Base-by-base conservation (phyloP, 2,888 invertebrate genomes). In the Leptinotarsa tumamoca region DNA sequence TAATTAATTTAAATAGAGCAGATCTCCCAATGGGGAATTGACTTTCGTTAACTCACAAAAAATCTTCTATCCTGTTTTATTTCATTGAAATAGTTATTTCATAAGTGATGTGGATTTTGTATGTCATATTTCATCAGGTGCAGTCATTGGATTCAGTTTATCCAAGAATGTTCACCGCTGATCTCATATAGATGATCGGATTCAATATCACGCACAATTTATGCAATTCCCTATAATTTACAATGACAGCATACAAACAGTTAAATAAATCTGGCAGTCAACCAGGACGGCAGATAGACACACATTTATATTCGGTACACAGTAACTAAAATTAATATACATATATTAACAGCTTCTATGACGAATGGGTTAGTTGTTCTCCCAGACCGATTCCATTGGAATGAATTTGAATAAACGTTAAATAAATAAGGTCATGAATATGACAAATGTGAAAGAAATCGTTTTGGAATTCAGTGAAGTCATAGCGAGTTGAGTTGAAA, bases 281-380 rank as follows among this genome's bases (percentile, higher is more conserved):
- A 71, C 73, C 66, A 77, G 51, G 43, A 67, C 58, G 68, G 68
- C 72, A 74, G 74, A 71, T 74, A 74, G 27, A 74, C 74, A 61
- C 43, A 18, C 14, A 63, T 63, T 63, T 63, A 43, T 33, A 78
- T 66, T 71, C 56, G 69, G 73, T 71, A 72, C 71, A 73, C 67
- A 63, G 72, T 72, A 72, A 74, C 69, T 71, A 74, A 73, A 78
- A 75, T 78, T 78, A 78, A 78, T 78, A 75, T 75, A 75, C 72
- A 75, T 72, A 69, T 66, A 72, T 63, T 63, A 75, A 72, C 72
- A 72, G 69, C 72, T 72, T 63, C 61, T 58, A 72, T 75, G 75
- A 75, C 68, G 75, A 72, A 75, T 75, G 75, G 58, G 56, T 68
- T 69, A 69, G 69, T 72, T 75, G 75, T 75, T 63, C 17, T n/a